phyloP scores from a whole-genome alignment of 2,113 vertebrate genomes.

The Catharus bicknelli region DNA sequence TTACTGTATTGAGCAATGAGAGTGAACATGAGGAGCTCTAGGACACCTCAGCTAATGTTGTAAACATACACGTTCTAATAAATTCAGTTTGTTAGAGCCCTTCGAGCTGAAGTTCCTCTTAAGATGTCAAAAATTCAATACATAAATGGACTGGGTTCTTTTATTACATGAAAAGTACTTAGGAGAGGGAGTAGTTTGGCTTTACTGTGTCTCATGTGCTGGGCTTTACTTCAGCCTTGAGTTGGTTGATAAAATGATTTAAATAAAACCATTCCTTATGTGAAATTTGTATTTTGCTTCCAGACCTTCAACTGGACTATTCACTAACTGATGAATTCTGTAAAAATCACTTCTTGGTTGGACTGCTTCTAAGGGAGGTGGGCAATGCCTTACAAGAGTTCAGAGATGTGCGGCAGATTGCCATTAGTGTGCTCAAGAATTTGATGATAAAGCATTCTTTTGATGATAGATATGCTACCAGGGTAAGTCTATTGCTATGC shows the following conservation, averaged over 20 bases:
- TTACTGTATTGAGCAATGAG: not conserved
- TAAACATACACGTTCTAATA: not conserved
- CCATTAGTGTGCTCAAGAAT: slow-evolving; percentile 93
- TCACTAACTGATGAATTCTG: slow-evolving; percentile 96
- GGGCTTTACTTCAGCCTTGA: not conserved
- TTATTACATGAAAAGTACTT: not conserved
- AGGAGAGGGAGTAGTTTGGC: not conserved
- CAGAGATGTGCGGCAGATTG: slow-evolving; percentile 88
- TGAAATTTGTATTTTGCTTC: slow-evolving; percentile 24
- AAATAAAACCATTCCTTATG: not conserved
- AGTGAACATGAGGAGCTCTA: not conserved
- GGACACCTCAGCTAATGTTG: not conserved
- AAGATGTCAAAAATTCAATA: not conserved
- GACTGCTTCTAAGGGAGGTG: slow-evolving; percentile 91
- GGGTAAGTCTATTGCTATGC: slow-evolving; percentile 72
- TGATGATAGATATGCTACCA: slow-evolving; percentile 90
- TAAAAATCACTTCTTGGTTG: slow-evolving; percentile 96
- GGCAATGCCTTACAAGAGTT: slow-evolving; percentile 90
- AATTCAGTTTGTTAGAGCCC: not conserved
- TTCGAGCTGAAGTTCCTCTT: not conserved
- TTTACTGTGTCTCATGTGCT: not conserved
- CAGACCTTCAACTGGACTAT: slow-evolving; percentile 96
- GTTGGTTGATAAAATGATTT: not conserved
- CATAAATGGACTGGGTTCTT: not conserved
- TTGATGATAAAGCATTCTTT: slow-evolving; percentile 97